phyloP scores from a whole-genome alignment of 2,113 vertebrate species.

The Scomber colias region DNA sequence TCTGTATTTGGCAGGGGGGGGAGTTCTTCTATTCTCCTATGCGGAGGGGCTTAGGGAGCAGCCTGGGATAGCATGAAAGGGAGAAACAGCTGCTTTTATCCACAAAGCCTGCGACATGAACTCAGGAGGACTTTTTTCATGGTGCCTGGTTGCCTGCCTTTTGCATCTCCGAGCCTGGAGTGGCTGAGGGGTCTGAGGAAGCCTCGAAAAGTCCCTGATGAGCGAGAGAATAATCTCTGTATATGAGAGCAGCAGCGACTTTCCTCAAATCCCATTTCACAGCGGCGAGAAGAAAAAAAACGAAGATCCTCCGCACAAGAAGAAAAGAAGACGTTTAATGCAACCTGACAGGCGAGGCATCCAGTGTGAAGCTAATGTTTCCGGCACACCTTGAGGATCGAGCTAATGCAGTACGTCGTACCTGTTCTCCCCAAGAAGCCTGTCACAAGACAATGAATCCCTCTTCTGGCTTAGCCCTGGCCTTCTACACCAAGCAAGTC shows the following conservation, averaged over 20 bases:
- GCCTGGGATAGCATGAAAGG: slow-evolving; percentile 66
- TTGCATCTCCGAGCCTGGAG: slow-evolving; percentile 41
- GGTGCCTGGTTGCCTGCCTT: slow-evolving; percentile 50
- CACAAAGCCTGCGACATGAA: slow-evolving; percentile 58
- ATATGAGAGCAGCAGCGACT: slow-evolving; percentile 63
- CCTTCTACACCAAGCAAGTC: slow-evolving; percentile 18
- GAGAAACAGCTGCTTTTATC: slow-evolving; percentile 75
- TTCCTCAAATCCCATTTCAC: slow-evolving; percentile 74
- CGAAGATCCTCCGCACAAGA: slow-evolving; percentile 53
- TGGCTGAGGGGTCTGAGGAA: slow-evolving; percentile 65
- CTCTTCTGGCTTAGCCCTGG: slow-evolving; percentile 12
- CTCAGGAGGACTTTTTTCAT: slow-evolving; percentile 45
- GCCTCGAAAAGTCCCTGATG: slow-evolving; percentile 64
- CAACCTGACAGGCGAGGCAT: slow-evolving; percentile 54
- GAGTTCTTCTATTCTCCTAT: slow-evolving; percentile 52
- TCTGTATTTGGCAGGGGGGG: slow-evolving; percentile 40
- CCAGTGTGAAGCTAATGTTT: slow-evolving; percentile 10
- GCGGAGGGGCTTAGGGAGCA: slow-evolving; percentile 63
- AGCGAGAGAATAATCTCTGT: slow-evolving; percentile 69
- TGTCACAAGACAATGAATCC: slow-evolving; percentile 37
- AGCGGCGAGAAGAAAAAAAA: slow-evolving; percentile 36
- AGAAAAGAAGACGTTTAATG: slow-evolving; percentile 63
- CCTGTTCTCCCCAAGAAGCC: slow-evolving; percentile 37
- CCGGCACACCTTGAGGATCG: slow-evolving; percentile 54
- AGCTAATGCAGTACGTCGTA: slow-evolving; percentile 48